Conservation (phyloP, 2,113 vertebrate species). For the Dromaius novaehollandiae region DNA sequence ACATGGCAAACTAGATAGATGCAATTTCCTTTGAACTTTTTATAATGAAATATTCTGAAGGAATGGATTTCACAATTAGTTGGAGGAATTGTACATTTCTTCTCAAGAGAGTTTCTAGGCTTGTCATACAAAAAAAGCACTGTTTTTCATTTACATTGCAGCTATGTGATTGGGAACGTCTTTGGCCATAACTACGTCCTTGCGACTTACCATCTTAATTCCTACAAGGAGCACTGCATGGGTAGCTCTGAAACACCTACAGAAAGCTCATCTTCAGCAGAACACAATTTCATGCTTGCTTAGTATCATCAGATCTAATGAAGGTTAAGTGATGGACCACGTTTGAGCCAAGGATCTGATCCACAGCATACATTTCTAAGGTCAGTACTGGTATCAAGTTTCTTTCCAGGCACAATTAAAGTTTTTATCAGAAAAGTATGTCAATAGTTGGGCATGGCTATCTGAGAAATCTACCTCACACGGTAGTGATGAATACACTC, state of each 20-base stretch:
- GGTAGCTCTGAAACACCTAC: not conserved
- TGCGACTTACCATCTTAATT: not conserved
- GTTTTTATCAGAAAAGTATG: not conserved
- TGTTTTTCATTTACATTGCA: not conserved
- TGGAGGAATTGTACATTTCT: not conserved
- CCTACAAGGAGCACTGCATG: rapidly evolving
- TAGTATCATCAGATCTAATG: not conserved
- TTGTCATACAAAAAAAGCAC: not conserved
- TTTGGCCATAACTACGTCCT: not conserved
- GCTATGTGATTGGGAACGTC: not conserved
- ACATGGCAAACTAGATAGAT: not conserved
- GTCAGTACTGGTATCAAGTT: not conserved
- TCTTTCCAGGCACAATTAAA: not conserved
- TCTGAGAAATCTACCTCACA: not conserved
- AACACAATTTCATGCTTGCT: not conserved
- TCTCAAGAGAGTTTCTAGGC: not conserved
- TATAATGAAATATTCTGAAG: not conserved
- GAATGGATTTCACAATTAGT: not conserved
- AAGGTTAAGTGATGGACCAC: not conserved
- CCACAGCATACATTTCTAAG: not conserved
- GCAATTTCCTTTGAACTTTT: not conserved
- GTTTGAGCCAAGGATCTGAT: not conserved
- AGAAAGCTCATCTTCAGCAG: not conserved
- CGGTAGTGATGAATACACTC: not conserved
- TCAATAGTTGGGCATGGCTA: not conserved